These are phyloP conservation scores for Siphamia tubifer DNA, from an alignment of 2,113 vertebrate genomes.

Conservation along the genomic window DNA sequence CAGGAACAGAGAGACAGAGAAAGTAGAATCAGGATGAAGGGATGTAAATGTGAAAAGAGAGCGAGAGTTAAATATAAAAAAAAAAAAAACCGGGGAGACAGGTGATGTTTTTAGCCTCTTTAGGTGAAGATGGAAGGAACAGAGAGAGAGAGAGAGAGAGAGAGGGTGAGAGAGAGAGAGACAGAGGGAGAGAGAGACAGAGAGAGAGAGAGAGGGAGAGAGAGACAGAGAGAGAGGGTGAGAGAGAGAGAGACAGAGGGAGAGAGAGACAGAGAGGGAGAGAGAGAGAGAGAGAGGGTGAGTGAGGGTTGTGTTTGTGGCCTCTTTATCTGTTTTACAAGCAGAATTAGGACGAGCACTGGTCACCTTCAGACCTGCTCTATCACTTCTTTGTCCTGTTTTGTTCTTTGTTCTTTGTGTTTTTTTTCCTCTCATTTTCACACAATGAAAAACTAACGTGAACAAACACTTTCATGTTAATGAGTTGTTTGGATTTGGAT, in stretches of 20 bases:
- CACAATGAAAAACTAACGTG: too few relatives aligned
- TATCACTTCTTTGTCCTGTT: constrained; percentile 7
- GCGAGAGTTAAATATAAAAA: constrained; percentile 52
- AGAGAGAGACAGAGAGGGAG: background rate
- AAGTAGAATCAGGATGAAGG: constrained; percentile 43
- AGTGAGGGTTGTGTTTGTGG: constrained; percentile 55
- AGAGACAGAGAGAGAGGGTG: background rate
- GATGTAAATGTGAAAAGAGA: constrained; percentile 51
- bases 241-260: background rate
- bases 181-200: background rate
- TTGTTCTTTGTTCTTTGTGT: too few relatives aligned
- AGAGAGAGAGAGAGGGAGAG: background rate
- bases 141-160: background rate
- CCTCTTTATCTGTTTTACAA: constrained; percentile 69
- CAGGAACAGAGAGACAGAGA: constrained; percentile 54
- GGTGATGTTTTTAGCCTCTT: constrained; percentile 32
- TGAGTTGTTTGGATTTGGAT: too few relatives aligned
- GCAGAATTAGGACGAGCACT: constrained; percentile 66
- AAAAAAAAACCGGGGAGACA: background rate
- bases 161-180: background rate
- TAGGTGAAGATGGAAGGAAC: background rate
- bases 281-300: background rate
- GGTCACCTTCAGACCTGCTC: constrained; percentile 67
- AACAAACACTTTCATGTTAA: too few relatives aligned
- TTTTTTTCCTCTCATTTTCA: constrained; percentile 12